Evolutionary conservation across 2,113 vertebrate genomes (phyloP).

Genomic region (Engraulis encrasicolus): DNA sequence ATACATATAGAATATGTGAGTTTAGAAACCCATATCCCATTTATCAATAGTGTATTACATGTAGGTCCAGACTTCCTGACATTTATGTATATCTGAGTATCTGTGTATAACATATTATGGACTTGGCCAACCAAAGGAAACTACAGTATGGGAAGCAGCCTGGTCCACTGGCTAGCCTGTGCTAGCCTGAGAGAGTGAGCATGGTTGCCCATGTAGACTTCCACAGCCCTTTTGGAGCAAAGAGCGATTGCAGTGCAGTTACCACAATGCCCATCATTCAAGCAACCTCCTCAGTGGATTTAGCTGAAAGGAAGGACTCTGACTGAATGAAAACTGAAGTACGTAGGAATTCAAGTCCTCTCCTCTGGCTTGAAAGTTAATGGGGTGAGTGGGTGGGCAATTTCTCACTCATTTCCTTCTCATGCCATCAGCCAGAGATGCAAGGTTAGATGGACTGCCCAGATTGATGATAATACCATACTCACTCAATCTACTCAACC

Average conservation of each 20-base stretch:
- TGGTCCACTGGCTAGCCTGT: neutral
- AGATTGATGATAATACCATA: slow-evolving; percentile 54
- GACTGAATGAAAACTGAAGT: neutral
- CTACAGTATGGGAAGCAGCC: neutral
- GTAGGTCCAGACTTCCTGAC: neutral
- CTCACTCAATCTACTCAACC: slow-evolving; percentile 17
- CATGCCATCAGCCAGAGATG: neutral
- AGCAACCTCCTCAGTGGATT: neutral
- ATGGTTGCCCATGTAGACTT: slow-evolving; percentile 31
- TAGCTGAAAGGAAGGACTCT: neutral
- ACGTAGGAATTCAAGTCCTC: neutral
- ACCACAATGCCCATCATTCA: neutral
- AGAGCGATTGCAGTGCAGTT: neutral
- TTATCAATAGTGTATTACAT: neutral
- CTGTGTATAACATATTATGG: too few species aligned
- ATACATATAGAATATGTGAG: neutral
- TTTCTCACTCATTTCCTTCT: neutral
- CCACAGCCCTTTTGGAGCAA: neutral
- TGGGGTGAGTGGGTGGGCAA: neutral
- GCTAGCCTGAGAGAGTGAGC: slow-evolving; percentile 32
- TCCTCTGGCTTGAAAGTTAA: neutral
- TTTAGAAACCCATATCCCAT: neutral
- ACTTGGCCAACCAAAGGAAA: neutral
- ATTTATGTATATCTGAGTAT: neutral
- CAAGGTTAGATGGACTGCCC: neutral